Evolutionary conservation across 1,140 invertebrate genomes (phyloP), one percentile per base, ranked within the genome.

Genomic region (Lethocerus indicus): DNA sequence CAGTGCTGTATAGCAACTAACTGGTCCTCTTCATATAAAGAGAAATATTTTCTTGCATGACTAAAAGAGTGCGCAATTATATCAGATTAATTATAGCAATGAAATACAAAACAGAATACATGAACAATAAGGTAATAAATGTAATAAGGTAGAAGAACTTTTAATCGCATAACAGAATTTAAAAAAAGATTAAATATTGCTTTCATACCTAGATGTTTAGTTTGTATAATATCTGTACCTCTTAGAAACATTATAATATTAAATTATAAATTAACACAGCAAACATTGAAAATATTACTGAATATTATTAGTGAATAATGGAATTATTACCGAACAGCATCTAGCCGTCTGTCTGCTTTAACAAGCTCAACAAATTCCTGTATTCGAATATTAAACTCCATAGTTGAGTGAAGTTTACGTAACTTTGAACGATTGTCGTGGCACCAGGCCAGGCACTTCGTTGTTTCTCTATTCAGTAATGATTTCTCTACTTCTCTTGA

Each of bases 371-470:
- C 83, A 63, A 96, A 96, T 65, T 97, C 93, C 67, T 90, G 87
- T 57, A 94, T 81, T 23, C 91, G 74, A 48, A 97, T 72, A 64
- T 92, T 91, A 61, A 95, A 95, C 64, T 88, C 85, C 74, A 89
- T 82, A 24, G 75, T 85, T 20, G 83, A 87, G 59, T 88, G 87
- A 46, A 94, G 74, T 69, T 95, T 96, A 37, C 91, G 72, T 40
- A 97, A 71, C 63, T 96, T 97, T 3, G 90, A 94, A 63, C 89
- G 85, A 69, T 98, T 97, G 59, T 98, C 94, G 59, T 90, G 83
- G 63, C 93, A 96, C 94, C 94, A 98, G 43, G 81, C 73, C n/a
- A 96, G 72, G 62, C 92, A 95, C 57, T 87, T 85, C 3, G 72
- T 69, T 5, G 90, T 94, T 63, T 95, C 87, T 48, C 79, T 78